A percentile compares a stretch with the other conserved stretches of the same genome.
phyloP scores from a whole-genome alignment of 2,888 invertebrate species.

The Nemurella pictetii region DNA sequence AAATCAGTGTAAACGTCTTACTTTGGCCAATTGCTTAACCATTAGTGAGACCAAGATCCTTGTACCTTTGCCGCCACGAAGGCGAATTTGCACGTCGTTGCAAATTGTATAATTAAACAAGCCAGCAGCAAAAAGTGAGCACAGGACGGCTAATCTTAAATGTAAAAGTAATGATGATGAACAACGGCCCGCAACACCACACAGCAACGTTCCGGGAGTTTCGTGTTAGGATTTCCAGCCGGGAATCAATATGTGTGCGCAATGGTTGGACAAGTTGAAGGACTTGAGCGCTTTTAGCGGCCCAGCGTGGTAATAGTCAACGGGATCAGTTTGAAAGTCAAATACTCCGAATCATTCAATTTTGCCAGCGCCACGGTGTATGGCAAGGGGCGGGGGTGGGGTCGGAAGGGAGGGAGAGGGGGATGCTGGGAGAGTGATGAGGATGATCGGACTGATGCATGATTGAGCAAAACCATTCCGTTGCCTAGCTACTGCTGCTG shows the following conservation, averaged over 20 bases:
- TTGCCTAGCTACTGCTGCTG: background rate
- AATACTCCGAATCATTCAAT: background rate
- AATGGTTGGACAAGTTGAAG: background rate
- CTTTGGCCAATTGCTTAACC: conserved; percentile 1
- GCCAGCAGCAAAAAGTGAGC: background rate
- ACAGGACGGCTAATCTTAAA: background rate
- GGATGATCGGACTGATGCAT: background rate
- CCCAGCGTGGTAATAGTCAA: background rate
- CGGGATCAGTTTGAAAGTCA: background rate
- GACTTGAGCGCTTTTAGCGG: background rate
- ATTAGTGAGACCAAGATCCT: background rate
- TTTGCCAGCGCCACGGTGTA: background rate
- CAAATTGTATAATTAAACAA: background rate
- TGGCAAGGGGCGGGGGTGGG: background rate
- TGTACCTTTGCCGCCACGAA: background rate
- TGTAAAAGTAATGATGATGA: background rate
- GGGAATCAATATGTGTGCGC: no score
- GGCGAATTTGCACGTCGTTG: background rate
- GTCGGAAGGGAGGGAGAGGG: background rate
- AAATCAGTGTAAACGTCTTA: conserved; percentile 15
- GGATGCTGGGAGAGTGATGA: background rate
- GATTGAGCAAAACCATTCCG: background rate
- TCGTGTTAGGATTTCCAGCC: no score
- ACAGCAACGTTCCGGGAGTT: no score
- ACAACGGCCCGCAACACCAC: background rate